Base-by-base conservation (phyloP, 2,113 vertebrate species). In the Macquaria australasica region DNA sequence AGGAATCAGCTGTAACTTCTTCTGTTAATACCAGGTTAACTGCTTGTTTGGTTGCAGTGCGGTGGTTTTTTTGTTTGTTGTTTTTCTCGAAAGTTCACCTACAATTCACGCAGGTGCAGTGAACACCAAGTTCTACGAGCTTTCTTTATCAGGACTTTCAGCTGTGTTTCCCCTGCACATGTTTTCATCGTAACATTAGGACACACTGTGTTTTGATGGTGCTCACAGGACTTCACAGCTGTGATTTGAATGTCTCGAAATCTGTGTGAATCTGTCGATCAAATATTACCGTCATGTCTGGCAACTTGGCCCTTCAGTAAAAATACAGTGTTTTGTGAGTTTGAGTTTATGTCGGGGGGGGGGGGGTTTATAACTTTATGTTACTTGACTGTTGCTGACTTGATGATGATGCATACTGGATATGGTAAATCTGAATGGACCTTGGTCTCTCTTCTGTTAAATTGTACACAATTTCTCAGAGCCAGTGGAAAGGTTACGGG, bases 401-500 rank as follows among this genome's bases (percentile, higher is more conserved):
- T 75, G 59, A 81, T 81, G 64, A 83, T 56, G 3, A 20, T 28
- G 53, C 74, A 68, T n/a, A 1, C 21, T 67, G n/a, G n/a, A 45
- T 53, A 55, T 56, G 20, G 20, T 23, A 72, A 18, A 72, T 20
- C 14, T 82, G 28, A 84, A 7, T 73, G 64, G 39, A 87, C 73
- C 6, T 79, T 79, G 76, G 8, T 56, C 67, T 66, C 37, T 64
- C 1, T 31, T 45, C 50, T 58, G 73, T 71, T 84, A 25, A 63
- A 68, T 34, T 78, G 25, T 69, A 15, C 5, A 5, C 63, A 68
- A 4, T 21, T 50, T 66, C 11, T 70, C 18, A 51, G 10, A 60
- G 48, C 5, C 3, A 14, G 14, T 34, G 21, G 14, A 66, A 51
- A 16, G 10, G 5, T 39, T 20, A 18, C 5, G 39, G 23, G 50